Evolutionary conservation across 2,113 vertebrate genomes (phyloP).

Genomic region (Prunella himalayana): DNA sequence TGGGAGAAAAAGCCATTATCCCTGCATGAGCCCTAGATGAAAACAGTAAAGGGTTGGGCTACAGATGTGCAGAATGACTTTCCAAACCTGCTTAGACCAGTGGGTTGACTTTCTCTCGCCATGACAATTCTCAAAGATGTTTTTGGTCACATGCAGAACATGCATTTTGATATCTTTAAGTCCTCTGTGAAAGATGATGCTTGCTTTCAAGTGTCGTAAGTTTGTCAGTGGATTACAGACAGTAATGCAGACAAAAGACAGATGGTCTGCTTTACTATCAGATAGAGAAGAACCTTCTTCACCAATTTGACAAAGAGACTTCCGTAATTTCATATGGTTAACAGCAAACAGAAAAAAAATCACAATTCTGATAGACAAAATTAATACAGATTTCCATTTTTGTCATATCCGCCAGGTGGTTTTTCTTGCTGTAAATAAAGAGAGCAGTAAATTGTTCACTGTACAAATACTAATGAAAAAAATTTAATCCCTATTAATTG

Average conservation of each 20-base stretch:
- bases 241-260: not conserved
- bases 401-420: not conserved
- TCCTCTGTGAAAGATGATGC: not conserved
- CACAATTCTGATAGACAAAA: not conserved
- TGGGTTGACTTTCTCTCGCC: not conserved
- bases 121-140: not conserved
- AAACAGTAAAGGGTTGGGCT: not conserved
- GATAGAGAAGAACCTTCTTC: not conserved
- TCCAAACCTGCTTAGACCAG: not conserved
- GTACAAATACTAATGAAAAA: not conserved
- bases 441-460: not conserved
- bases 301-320: not conserved
- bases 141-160: not conserved
- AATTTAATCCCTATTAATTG: rapidly evolving
- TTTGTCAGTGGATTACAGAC: not conserved
- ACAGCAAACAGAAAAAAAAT: not conserved
- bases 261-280: not conserved
- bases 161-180: not conserved
- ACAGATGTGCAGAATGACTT: not conserved
- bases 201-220: not conserved
- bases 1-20: not conserved
- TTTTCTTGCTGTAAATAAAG: not conserved
- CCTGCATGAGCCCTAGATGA: not conserved
- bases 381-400: not conserved
- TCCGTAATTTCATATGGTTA: not conserved